Percentiles rank a stretch among this genome's conserved stretches.
Evolutionary conservation across 2,888 invertebrate species (phyloP).

Genomic region (Caenorhabditis wallacei): DNA sequence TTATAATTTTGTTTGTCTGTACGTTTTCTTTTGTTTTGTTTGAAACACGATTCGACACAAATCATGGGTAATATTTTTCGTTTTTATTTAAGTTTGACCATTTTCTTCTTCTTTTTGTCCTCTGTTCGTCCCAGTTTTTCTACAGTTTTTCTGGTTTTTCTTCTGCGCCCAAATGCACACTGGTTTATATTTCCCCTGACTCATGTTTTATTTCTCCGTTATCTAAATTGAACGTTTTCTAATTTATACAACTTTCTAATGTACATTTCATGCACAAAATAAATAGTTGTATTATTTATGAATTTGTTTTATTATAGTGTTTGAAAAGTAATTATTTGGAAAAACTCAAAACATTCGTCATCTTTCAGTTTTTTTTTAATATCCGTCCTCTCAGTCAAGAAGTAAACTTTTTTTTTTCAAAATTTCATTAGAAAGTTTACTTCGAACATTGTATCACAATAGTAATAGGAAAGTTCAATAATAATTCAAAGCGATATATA

Average conservation of each 20-base stretch:
- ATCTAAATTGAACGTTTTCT: background rate
- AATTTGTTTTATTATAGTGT: too few species aligned
- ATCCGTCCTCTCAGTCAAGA: too few species aligned
- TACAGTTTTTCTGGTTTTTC: constrained; percentile 40
- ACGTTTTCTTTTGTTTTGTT: background rate
- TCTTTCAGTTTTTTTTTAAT: too few species aligned
- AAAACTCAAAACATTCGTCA: too few species aligned
- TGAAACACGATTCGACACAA: constrained; percentile 38
- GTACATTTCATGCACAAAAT: constrained; percentile 38
- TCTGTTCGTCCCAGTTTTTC: constrained; percentile 17
- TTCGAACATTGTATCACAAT: too few species aligned
- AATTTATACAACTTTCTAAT: constrained; percentile 27
- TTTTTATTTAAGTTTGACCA: background rate
- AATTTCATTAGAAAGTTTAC: too few species aligned
- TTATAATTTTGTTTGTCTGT: background rate
- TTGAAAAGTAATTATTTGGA: too few species aligned
- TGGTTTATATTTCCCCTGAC: constrained; percentile 20
- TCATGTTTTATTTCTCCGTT: constrained; percentile 11
- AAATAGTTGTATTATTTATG: background rate
- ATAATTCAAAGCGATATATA: too few species aligned
- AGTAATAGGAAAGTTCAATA: too few species aligned
- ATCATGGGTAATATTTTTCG: constrained; percentile 24
- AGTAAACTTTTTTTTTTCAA: too few species aligned
- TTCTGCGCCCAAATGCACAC: constrained; percentile 48
- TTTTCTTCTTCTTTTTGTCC: constrained; percentile 2